Percentiles rank a stretch among this genome's conserved stretches.
These are phyloP conservation scores for Ectemnius continuus DNA, from an alignment of 2,888 invertebrate species.

Conservation along the genomic window DNA sequence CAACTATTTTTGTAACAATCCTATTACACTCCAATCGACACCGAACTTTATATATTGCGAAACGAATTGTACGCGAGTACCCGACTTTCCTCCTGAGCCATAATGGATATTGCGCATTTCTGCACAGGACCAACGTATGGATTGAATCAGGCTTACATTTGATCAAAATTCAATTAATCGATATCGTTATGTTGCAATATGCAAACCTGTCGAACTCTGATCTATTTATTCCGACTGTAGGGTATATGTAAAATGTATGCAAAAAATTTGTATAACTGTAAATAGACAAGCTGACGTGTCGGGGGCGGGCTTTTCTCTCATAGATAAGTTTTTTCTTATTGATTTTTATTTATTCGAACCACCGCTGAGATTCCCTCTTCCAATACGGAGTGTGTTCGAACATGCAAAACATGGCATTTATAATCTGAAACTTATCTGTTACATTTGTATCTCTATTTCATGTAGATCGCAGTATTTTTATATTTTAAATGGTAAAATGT, in stretches of 20 bases:
- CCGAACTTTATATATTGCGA: conserved; percentile 20
- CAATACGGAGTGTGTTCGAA: conserved; percentile 18
- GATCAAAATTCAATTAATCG: conserved; percentile 15
- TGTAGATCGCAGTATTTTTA: conserved; percentile 31
- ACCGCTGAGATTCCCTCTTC: conserved; percentile 17
- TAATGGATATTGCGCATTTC: conserved; percentile 18
- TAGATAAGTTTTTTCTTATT: conserved; percentile 7
- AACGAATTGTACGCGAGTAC: conserved; percentile 20
- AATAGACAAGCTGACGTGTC: conserved; percentile 20
- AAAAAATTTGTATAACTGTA: conserved; percentile 24
- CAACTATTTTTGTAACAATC: conserved; percentile 50
- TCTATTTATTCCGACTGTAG: conserved; percentile 23
- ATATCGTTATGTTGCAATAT: not conserved
- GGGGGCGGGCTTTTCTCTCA: not conserved
- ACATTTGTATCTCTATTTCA: conserved; percentile 8
- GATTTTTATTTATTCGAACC: conserved; percentile 36
- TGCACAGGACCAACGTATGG: conserved; percentile 12
- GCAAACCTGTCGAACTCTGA: conserved; percentile 11
- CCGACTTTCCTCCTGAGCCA: conserved; percentile 22
- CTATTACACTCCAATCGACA: conserved; percentile 17
- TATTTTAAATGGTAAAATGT: conserved; percentile 6
- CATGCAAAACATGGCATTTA: conserved; percentile 34
- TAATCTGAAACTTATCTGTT: conserved; percentile 21
- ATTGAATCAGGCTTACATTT: conserved; percentile 11
- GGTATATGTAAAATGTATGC: conserved; percentile 7